These are phyloP conservation scores for Ectobius pallidus DNA, from an alignment of 2,888 invertebrate species.

Conservation along the genomic window DNA sequence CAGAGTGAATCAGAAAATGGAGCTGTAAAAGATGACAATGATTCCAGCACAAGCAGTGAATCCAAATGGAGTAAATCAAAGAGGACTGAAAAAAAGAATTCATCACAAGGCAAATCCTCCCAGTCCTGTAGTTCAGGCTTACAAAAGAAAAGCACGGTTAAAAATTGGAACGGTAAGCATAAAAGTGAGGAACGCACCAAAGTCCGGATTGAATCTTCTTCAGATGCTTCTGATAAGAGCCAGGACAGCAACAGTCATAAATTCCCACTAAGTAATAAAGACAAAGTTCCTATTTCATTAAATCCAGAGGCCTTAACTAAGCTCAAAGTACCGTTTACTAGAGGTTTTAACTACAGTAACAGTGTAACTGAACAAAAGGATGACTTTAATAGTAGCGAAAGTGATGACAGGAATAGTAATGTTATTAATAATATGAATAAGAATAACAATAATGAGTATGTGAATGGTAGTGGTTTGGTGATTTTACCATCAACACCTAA, in stretches of 20 bases:
- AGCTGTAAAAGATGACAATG: neutral
- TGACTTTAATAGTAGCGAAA: conserved; percentile 4
- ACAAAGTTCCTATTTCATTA: conserved; percentile 21
- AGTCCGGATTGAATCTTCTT: neutral
- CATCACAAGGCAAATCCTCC: neutral
- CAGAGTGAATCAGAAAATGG: conserved; percentile 14
- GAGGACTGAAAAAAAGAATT: neutral
- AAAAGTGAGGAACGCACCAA: neutral
- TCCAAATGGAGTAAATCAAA: neutral
- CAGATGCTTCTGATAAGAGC: neutral
- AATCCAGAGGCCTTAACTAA: conserved; percentile 17
- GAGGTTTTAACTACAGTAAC: conserved; percentile 17
- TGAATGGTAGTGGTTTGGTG: neutral
- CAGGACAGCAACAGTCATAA: neutral
- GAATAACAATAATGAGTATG: conserved; percentile 9
- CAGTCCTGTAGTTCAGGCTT: neutral
- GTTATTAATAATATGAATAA: neutral
- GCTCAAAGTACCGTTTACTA: conserved; percentile 12
- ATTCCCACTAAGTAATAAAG: neutral
- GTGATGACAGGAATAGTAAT: neutral
- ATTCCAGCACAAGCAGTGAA: neutral
- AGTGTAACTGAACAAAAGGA: neutral
- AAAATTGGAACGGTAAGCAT: neutral
- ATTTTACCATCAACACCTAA: conserved; percentile 4
- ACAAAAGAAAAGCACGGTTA: neutral